Base-by-base conservation (phyloP, 1,140 invertebrate species). In the Sinella curviseta region DNA sequence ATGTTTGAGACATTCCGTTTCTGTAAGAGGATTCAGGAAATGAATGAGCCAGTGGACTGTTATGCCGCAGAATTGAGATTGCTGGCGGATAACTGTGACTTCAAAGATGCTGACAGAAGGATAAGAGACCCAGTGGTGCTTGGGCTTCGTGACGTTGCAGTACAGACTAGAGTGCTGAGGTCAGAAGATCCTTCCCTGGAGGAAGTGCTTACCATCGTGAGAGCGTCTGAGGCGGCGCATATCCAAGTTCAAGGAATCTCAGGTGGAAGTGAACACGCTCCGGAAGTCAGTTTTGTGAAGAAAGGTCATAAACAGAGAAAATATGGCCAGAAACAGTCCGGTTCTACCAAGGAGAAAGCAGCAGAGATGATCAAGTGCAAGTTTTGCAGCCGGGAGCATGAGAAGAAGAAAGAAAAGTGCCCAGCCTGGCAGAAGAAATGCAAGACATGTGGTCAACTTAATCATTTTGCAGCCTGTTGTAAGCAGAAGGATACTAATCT, bases 121-220 rank as follows among this genome's bases (percentile, higher is more conserved):
- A 73, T 78, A 0, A 54, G 77, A 4, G 77, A 78, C 70, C 77
- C 39, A 55, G 14, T 78, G 14, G 77, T 78, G 8, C 65, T 78
- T 48, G 77, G 77, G 12, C 26, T 78, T 3, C 26, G 39, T 31
- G 77, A 74, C 16, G 8, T 36, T 3, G 35, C 16, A 31, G 36
- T 73, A 12, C 65, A 67, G 2, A 65, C 57, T 30, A 39, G 77
- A 39, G 26, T 78, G 1, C 77, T 78, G n/a, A 26, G 77, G 48
- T 60, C 70, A 48, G 3, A n/a, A 12, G 26, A 78, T 74, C 77
- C 36, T 3, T 24, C 17, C 26, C 60, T 78, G 1, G 1, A 70
- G 0, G 36, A 78, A 78, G 77, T 78, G 0, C n/a, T 78, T 8
- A n/a, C 57, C 57, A 60, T 26, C 57, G 57, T 60, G 12, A 4